Percentiles rank a stretch among this genome's conserved stretches.
Evolutionary conservation across 1,140 invertebrate species (phyloP).

Genomic region (Trichonephila inaurata): DNA sequence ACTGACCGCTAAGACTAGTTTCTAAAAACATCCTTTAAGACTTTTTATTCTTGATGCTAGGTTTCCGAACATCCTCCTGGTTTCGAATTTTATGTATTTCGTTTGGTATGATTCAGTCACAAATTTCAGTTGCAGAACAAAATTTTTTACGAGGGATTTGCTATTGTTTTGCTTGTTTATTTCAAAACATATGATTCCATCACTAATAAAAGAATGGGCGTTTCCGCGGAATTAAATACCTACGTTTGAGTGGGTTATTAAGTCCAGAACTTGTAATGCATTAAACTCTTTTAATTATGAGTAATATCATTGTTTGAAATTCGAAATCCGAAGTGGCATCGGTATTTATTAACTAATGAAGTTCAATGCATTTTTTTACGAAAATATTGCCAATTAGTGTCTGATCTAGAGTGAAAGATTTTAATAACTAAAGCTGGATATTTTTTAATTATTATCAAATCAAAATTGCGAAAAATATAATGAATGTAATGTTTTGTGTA

Average conservation of each 20-base stretch:
- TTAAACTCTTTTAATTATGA: background rate
- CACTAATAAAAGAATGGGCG: slow-evolving; percentile 11
- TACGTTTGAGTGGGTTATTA: background rate
- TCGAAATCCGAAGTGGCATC: background rate
- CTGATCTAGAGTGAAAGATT: no score
- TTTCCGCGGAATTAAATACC: background rate
- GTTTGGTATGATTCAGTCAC: background rate
- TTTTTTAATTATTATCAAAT: no score
- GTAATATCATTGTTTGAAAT: background rate
- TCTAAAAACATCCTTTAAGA: background rate
- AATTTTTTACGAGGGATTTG: no score
- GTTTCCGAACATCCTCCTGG: background rate
- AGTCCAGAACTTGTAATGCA: background rate
- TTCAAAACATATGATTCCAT: background rate
- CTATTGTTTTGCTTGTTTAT: background rate
- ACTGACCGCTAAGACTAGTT: slow-evolving; percentile 34
- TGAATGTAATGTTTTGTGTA: no score
- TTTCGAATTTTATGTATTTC: background rate
- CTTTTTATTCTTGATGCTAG: background rate
- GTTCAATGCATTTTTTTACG: no score
- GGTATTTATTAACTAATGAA: no score
- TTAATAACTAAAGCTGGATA: no score
- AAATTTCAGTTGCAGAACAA: background rate
- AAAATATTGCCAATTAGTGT: no score
- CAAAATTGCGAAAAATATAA: no score